Percentiles rank a stretch among this genome's conserved stretches.
phyloP scores from a whole-genome alignment of 2,113 vertebrate species.

The Nibea albiflora region DNA sequence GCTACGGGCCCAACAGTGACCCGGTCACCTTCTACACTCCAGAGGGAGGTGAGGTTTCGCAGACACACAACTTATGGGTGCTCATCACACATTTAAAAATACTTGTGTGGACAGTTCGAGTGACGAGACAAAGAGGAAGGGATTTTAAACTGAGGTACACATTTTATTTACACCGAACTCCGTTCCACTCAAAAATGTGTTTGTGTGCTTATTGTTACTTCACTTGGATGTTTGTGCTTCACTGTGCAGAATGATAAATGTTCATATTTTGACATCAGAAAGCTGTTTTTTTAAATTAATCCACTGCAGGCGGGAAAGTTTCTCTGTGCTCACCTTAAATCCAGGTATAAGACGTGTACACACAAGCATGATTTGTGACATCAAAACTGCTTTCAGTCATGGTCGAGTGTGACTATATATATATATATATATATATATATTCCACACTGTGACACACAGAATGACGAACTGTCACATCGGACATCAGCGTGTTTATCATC shows the following conservation, averaged over 20 bases:
- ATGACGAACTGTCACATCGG: background rate
- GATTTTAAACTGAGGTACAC: background rate
- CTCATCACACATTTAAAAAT: background rate
- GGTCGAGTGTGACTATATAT: background rate
- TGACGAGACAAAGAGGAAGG: background rate
- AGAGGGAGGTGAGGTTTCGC: slow-evolving; percentile 91
- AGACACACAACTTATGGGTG: background rate
- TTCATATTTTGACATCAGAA: background rate
- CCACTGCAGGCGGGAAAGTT: background rate
- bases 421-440: background rate
- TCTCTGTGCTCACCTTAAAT: background rate
- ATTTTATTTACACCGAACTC: background rate
- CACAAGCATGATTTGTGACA: background rate
- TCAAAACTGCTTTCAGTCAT: background rate
- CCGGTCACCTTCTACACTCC: slow-evolving; percentile 88
- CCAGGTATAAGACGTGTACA: background rate
- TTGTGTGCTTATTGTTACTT: background rate
- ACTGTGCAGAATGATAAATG: background rate
- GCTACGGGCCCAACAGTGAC: slow-evolving; percentile 91
- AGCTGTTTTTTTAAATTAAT: background rate
- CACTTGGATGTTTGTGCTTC: background rate
- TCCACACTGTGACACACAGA: background rate
- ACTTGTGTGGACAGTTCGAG: background rate
- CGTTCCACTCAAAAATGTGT: background rate
- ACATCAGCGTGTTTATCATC: background rate